Evolutionary conservation across 2,888 invertebrate species (phyloP), one percentile per base, ranked within the genome.

Genomic region (Xiphydria camelus): DNA sequence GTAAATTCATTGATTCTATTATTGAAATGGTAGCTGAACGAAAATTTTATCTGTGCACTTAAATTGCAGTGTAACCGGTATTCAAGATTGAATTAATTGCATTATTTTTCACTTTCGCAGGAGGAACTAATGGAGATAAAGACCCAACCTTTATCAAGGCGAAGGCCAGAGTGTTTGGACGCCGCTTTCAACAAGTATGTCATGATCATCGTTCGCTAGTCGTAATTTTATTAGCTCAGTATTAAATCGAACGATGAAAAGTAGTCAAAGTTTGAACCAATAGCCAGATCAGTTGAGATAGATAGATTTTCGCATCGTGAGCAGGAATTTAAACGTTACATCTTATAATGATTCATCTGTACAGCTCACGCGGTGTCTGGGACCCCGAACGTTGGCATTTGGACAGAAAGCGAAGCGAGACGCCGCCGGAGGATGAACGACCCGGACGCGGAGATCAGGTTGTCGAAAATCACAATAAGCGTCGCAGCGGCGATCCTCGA

Each of bases 51-150:
- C n/a, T 23, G 23, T 23, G 6, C 7, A 23, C 6, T 23, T 6
- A 23, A 7, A 23, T 23, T 23, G 6, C n/a, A 23, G 6, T 7
- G 6, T 23, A 6, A 7, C n/a, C 23, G 23, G 52, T 53, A 26
- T 19, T 35, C 33, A 33, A 21, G n/a, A 23, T 25, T 19, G 34
- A 15, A 41, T 29, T 20, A 41, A 20, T 14, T 26, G 12, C 33
- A 48, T 39, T 32, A 7, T 6, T 43, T 41, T 22, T 34, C 18
- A 18, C 47, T 52, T 34, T 49, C 46, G 34, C 79, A 86, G 74
- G 87, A 88, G 38, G 82, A 88, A 68, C 80, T 94, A 57, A 77
- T 90, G 76, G 81, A 83, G 32, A 80, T 92, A 57, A 83, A 87
- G 45, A 82, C 83, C 67, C 83, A 83, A 59, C 86, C 87, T 48